Conservation (phyloP, 1,140 invertebrate genomes). For the Paramacrobiotus metropolitanus region DNA sequence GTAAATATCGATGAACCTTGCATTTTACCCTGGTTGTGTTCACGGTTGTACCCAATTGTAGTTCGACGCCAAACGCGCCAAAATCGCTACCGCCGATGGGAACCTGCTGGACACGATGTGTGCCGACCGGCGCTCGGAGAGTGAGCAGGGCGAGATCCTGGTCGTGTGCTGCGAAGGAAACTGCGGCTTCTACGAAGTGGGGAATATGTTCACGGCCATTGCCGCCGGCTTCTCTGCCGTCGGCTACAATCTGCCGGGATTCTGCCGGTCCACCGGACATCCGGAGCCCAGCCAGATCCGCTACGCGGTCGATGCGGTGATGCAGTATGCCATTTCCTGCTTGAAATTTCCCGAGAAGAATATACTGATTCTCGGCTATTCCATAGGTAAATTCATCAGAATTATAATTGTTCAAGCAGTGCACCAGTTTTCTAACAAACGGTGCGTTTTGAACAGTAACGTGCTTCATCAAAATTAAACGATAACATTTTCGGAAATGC, state of each 20-base stretch:
- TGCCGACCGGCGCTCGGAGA: slow-evolving; percentile 19
- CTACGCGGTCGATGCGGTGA: slow-evolving; percentile 24
- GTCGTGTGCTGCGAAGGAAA: slow-evolving; percentile 26
- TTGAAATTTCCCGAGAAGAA: slow-evolving; percentile 21
- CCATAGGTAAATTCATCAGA: slow-evolving; percentile 18
- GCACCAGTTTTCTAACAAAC: too few relatives aligned
- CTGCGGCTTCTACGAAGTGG: slow-evolving; percentile 27
- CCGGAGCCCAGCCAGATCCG: slow-evolving; percentile 22
- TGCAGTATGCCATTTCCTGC: slow-evolving; percentile 24
- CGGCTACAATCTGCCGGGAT: slow-evolving; percentile 29
- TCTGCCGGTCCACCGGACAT: slow-evolving; percentile 23
- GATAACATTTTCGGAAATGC: too few relatives aligned
- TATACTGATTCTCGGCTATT: slow-evolving; percentile 27
- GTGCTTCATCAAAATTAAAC: too few relatives aligned
- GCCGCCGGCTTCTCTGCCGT: slow-evolving; percentile 24
- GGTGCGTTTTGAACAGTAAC: too few relatives aligned
- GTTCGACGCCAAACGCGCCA: slow-evolving; percentile 19
- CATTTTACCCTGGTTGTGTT: too few relatives aligned
- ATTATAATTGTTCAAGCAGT: too few relatives aligned
- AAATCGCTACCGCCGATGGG: slow-evolving; percentile 20
- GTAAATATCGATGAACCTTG: too few relatives aligned
- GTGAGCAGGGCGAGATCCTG: slow-evolving; percentile 14
- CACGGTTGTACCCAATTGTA: too few relatives aligned
- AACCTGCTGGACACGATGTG: slow-evolving; percentile 27
- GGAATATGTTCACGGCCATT: slow-evolving; percentile 21